phyloP scores from a whole-genome alignment of 2,797 vertebrate genomes.

The Paramormyrops hopkinsi region DNA sequence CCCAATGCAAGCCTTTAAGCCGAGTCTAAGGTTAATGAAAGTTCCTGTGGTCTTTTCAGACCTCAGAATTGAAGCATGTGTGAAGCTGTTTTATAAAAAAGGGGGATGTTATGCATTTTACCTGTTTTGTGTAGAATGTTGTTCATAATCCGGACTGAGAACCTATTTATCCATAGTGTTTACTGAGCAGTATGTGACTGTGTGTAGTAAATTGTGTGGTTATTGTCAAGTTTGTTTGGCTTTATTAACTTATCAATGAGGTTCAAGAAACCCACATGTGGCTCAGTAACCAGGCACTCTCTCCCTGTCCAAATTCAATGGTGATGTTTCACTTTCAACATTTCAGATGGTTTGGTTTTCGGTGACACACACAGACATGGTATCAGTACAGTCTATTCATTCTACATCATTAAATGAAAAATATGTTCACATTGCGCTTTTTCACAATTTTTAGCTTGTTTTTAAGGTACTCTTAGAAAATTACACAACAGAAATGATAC shows the following conservation, averaged over 20 bases:
- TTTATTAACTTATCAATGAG: background rate
- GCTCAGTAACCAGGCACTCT: background rate
- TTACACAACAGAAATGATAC: background rate
- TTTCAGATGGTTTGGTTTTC: background rate
- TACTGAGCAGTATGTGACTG: background rate
- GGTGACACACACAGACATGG: background rate
- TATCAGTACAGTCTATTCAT: background rate
- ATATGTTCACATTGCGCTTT: background rate
- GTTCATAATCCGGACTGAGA: background rate
- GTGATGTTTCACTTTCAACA: background rate
- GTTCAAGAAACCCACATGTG: background rate
- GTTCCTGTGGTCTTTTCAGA: background rate
- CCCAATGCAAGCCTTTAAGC: background rate
- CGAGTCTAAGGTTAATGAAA: background rate
- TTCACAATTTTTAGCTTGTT: background rate
- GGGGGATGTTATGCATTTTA: background rate
- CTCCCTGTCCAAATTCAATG: background rate
- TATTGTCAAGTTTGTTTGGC: background rate
- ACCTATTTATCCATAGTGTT: background rate
- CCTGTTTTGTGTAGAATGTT: background rate
- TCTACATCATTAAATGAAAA: background rate
- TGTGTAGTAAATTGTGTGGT: background rate
- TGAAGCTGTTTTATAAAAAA: background rate
- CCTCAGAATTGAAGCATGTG: background rate
- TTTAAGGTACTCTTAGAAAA: background rate